A percentile compares a stretch with the other conserved stretches of the same genome.
These are phyloP conservation scores for Eunapius fragilis DNA, from an alignment of 37 sponge, comb jelly and placozoan species.

Conservation along the genomic window DNA sequence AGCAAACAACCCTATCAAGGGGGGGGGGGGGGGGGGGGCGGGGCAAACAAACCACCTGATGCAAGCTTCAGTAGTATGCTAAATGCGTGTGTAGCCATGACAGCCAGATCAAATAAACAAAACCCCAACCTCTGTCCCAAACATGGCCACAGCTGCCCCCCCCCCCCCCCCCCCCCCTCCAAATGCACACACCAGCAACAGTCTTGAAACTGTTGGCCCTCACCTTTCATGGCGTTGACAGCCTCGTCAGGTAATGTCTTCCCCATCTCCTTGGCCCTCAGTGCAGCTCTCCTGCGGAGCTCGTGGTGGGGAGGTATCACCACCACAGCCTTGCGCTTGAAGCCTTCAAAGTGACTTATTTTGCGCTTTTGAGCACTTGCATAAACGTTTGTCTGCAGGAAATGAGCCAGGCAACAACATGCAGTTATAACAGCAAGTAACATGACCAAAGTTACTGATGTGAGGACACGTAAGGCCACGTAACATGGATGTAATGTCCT, in stretches of 20 bases:
- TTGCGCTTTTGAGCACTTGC: constrained; percentile 63
- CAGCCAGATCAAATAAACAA: too few relatives aligned
- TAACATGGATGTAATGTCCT: background rate
- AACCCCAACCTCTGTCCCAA: too few relatives aligned
- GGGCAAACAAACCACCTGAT: too few relatives aligned
- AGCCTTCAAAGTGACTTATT: constrained; percentile 78
- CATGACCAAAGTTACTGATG: too few relatives aligned
- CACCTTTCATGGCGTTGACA: constrained; percentile 83
- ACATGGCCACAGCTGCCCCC: too few relatives aligned
- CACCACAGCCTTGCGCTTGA: constrained; percentile 72
- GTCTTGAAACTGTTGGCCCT: background rate
- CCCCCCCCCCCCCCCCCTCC: too few relatives aligned
- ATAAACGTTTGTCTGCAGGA: constrained; percentile 83
- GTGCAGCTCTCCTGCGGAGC: constrained; percentile 58
- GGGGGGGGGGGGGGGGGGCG: too few relatives aligned
- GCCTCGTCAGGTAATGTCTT: constrained; percentile 63
- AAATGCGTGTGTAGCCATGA: background rate
- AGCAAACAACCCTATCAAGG: too few relatives aligned
- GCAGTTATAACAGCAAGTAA: background rate
- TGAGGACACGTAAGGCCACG: background rate
- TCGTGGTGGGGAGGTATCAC: constrained; percentile 74
- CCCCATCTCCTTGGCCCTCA: constrained; percentile 55
- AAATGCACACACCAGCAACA: too few relatives aligned
- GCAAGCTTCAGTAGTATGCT: background rate
- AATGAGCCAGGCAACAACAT: background rate